A percentile compares a stretch with the other conserved stretches of the same genome.
These are phyloP conservation scores for Hecatera dysodea DNA, from an alignment of 2,888 invertebrate species.

Conservation along the genomic window DNA sequence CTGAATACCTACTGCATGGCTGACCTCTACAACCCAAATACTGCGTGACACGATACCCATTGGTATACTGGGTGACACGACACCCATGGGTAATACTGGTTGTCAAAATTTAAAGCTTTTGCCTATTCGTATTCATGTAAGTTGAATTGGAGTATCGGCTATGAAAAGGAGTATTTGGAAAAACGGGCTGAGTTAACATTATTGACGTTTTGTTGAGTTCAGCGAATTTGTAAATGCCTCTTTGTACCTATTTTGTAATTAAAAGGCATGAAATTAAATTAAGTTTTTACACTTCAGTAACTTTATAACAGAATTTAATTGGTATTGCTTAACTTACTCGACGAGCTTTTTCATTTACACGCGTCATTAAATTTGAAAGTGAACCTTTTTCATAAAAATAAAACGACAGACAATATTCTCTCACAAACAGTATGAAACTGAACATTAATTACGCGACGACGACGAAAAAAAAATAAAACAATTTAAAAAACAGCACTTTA, in stretches of 20 bases:
- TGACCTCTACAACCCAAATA: no score
- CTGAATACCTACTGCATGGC: no score
- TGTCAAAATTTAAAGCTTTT: no score
- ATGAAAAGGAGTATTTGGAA: neutral
- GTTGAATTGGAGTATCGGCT: neutral
- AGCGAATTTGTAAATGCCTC: neutral
- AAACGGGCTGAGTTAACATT: neutral
- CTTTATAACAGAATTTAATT: neutral
- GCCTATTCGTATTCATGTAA: no score
- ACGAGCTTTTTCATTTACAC: neutral
- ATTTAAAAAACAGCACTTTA: slow-evolving; percentile 32
- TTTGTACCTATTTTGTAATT: neutral
- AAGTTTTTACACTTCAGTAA: neutral
- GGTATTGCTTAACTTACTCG: no score
- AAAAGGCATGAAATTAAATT: neutral
- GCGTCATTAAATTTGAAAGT: slow-evolving; percentile 1
- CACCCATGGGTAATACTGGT: no score
- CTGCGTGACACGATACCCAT: no score
- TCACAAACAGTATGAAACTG: slow-evolving; percentile 33
- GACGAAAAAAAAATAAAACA: slow-evolving; percentile 39
- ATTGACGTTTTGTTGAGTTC: neutral
- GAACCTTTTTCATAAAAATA: neutral
- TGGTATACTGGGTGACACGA: no score
- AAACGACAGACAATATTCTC: slow-evolving; percentile 20
- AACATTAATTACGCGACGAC: slow-evolving; percentile 47